Evolutionary conservation across 1,140 invertebrate genomes (phyloP).

Genomic region (Melitaea cinxia): DNA sequence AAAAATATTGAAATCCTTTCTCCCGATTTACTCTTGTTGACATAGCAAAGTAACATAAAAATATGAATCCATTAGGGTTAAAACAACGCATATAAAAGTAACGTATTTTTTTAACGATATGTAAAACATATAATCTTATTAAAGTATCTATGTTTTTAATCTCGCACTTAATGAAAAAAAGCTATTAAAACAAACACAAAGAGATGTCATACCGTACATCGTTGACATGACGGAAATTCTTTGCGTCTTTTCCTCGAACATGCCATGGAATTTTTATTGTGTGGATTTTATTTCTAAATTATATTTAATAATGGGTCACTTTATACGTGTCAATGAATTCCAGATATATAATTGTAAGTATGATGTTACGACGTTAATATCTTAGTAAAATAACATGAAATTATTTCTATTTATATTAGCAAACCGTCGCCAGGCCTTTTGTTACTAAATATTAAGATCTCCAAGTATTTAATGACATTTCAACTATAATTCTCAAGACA

Average conservation of each 20-base stretch:
- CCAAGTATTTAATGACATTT: no score
- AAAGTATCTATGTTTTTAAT: no score
- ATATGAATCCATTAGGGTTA: no score
- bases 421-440: no score
- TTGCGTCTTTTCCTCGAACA: background rate
- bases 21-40: background rate
- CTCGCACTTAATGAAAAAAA: background rate
- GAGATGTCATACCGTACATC: background rate
- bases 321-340: background rate
- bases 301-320: background rate
- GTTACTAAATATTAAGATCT: no score
- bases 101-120: no score
- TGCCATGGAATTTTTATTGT: conserved; percentile 1
- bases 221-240: background rate
- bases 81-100: no score
- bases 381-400: no score
- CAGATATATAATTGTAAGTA: background rate
- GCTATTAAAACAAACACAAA: background rate
- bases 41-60: background rate
- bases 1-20: background rate
- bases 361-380: no score
- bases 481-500: no score
- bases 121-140: no score
- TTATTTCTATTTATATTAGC: no score
- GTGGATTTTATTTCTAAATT: conserved; percentile 1